Base-by-base conservation (phyloP, 2,797 vertebrate species). In the Manis pentadactyla region DNA sequence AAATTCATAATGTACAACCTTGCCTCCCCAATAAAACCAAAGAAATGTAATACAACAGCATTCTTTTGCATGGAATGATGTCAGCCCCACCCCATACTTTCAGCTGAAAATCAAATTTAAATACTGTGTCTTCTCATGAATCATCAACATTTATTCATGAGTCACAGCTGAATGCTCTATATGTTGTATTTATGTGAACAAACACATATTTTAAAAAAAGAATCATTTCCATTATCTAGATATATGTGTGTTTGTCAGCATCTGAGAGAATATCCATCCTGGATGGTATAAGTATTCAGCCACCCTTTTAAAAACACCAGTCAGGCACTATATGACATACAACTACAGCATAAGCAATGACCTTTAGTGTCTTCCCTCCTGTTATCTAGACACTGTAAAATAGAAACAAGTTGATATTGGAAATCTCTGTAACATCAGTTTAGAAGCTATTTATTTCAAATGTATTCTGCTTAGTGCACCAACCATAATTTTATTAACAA, bases 401-500 rank as follows among this genome's bases (percentile, higher is more conserved):
- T 0, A 97, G 96, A 97, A 97, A 97, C 96, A 96, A 83, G 90
- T 93, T 69, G 90, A 97, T 90, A 96, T 49, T 83, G 91, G 96
- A 98, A 98, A 98, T 97, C 95, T 97, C 92, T 85, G 89, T 95
- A 97, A 97, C 97, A 97, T 97, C 90, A 8, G 75, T 87, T 98
- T 83, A 98, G 88, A 97, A 98, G 96, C 95, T 97, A 97, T 98
- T 98, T 98, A 98, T 98, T 98, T 98, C 94, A 92, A 97, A 98
- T 97, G 86, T 71, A 97, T 98, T 98, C 96, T 91, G 91, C 88
- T 88, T 93, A 94, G 87, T 97, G 97, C 96, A 97, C 79, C 97
- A 97, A 78, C 74, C 82, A 96, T 97, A 98, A 97, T 98, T 98
- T 97, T 98, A 98, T 98, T 98, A 98, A 98, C 92, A 98, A 97